A percentile compares a stretch with the other conserved stretches of the same genome.
Conservation (phyloP, 2,797 vertebrate genomes). For the Squalus acanthias region DNA sequence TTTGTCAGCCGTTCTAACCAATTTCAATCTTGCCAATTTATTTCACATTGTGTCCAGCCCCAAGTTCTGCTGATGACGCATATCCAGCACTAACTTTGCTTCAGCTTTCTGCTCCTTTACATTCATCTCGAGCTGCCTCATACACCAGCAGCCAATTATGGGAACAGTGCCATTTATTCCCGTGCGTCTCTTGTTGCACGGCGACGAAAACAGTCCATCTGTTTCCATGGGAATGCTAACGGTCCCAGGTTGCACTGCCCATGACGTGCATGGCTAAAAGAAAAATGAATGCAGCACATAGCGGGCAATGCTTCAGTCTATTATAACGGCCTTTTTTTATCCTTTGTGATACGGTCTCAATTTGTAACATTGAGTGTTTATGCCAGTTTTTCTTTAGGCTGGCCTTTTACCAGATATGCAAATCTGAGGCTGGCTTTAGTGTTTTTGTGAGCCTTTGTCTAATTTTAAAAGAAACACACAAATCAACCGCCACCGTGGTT, state of each 20-base stretch:
- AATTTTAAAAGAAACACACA: background rate
- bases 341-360: background rate
- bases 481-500: background rate
- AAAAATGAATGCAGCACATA: constrained; percentile 9
- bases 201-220: background rate
- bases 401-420: background rate
- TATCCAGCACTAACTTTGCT: background rate
- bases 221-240: constrained; percentile 23
- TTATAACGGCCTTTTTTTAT: background rate
- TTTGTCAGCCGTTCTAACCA: constrained; percentile 16
- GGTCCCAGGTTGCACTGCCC: constrained; percentile 11
- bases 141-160: background rate
- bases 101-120: constrained; percentile 2
- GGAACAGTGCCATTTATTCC: background rate
- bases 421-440: background rate
- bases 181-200: background rate
- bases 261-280: background rate
- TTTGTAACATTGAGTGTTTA: background rate
- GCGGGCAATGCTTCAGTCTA: background rate
- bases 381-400: background rate
- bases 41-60: background rate
- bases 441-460: background rate
- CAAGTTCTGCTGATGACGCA: background rate
- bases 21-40: background rate
- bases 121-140: background rate